Evolutionary conservation across 2,888 invertebrate genomes (phyloP), one percentile per base, ranked within the genome.

Genomic region (Hemaris fuciformis): DNA sequence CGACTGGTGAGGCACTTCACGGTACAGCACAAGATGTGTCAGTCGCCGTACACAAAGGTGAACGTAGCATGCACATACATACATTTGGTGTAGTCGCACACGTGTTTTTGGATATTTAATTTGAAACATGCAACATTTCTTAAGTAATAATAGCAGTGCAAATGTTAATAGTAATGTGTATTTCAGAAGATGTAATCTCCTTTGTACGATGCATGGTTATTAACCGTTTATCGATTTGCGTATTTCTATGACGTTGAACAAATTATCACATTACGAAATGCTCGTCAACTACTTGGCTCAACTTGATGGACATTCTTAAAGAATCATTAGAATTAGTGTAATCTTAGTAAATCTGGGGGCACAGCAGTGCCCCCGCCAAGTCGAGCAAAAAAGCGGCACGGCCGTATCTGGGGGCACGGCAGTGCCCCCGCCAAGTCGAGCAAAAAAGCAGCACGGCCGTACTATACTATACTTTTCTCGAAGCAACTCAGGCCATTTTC

Each of bases 81-180:
- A 66, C 71, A 65, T 68, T 65, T 62, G 63, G 70, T 70, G 64
- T 69, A 63, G 60, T 64, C 68, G 67, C 64, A 62, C 65, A 69
- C 75, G 73, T 80, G 76, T 81, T 79, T 75, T 79, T 80, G 80
- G 80, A 81, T 77, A 75, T 72, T 74, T 76, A 75, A 79, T 72
- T 74, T 82, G 80, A 81, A 79, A 80, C 72, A 73, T 79, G 76
- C 72, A 77, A 77, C 72, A 77, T 75, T 74, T 79, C 69, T 83
- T 84, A 84, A 79, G 83, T 84, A 87, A 85, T 80, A 79, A 82
- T 76, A 73, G 69, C 61, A 70, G 67, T 77, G 77, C 68, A 84
- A 89, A 88, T 86, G 85, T 87, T 86, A 87, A 85, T 87, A 85
- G 81, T 87, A 86, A 85, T 81, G 81, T 71, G 75, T 69, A 82